Percentiles rank a stretch among this genome's conserved stretches.
These are phyloP conservation scores for Chydorus sphaericus DNA, from an alignment of 2,888 invertebrate genomes.

Conservation along the genomic window DNA sequence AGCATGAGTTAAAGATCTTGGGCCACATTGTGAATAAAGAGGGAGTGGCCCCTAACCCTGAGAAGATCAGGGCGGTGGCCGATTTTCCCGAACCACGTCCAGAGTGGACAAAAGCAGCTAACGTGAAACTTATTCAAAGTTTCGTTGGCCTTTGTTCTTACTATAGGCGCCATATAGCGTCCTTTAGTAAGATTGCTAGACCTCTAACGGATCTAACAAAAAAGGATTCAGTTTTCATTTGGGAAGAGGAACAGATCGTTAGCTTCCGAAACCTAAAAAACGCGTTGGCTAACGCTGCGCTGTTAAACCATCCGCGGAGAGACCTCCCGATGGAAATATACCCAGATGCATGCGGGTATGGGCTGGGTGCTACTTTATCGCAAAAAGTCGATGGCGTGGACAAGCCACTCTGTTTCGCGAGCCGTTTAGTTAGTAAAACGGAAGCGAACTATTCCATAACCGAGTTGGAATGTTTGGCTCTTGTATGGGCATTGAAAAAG, in stretches of 20 bases:
- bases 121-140: slow-evolving; percentile 9
- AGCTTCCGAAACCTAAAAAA: slow-evolving; percentile 16
- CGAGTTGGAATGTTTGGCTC: slow-evolving; percentile 15
- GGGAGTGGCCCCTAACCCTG: slow-evolving; percentile 14
- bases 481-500: slow-evolving; percentile 11
- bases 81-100: slow-evolving; percentile 11
- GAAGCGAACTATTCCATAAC: slow-evolving; percentile 10
- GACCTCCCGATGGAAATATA: slow-evolving; percentile 4
- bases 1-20: slow-evolving; percentile 9
- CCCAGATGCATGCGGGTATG: slow-evolving; percentile 12
- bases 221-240: slow-evolving; percentile 14
- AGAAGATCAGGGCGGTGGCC: slow-evolving; percentile 12
- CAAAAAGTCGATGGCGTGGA: not conserved
- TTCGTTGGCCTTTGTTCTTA: slow-evolving; percentile 17
- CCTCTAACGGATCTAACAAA: slow-evolving; percentile 15
- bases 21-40: slow-evolving; percentile 15
- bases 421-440: not conserved
- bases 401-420: not conserved
- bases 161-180: slow-evolving; percentile 18
- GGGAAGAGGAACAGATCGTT: slow-evolving; percentile 7
- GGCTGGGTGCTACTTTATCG: slow-evolving; percentile 5
- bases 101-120: not conserved
- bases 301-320: not conserved
- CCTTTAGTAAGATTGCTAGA: slow-evolving; percentile 15
- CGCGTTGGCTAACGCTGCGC: slow-evolving; percentile 1